A percentile compares a stretch with the other conserved stretches of the same genome.
Evolutionary conservation across 2,113 vertebrate species (phyloP).

Genomic region (Phylloscopus trochilus): DNA sequence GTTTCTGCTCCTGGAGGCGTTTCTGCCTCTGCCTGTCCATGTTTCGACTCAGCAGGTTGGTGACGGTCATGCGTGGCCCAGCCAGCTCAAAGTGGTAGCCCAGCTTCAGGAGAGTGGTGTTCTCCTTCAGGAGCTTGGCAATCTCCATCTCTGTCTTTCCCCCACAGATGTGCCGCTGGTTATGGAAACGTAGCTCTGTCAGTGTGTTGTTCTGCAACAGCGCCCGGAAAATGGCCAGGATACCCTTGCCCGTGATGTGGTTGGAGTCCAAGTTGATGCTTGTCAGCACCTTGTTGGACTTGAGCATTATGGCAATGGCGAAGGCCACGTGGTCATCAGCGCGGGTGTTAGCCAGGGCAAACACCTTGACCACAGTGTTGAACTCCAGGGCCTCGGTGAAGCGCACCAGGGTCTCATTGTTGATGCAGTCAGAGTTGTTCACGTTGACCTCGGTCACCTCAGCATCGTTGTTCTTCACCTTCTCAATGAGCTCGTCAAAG

Average conservation of each 20-base stretch:
- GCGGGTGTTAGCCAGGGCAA: conserved; percentile 91
- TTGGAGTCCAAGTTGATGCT: conserved; percentile 98
- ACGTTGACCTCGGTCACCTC: conserved; percentile 86
- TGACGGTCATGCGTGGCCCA: conserved; percentile 94
- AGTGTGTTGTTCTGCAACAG: conserved; percentile 89
- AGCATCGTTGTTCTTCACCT: conserved; percentile 83
- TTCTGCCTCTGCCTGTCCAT: conserved; percentile 95
- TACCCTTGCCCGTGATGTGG: conserved; percentile 92
- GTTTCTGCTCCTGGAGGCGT: conserved; percentile 90
- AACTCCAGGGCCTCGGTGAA: conserved; percentile 88
- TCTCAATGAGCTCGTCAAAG: conserved; percentile 90
- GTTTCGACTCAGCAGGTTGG: conserved; percentile 94
- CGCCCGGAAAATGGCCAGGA: conserved; percentile 91
- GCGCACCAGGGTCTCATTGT: conserved; percentile 88
- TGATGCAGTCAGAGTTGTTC: conserved; percentile 98
- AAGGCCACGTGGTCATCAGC: conserved; percentile 95
- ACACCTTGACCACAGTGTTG: conserved; percentile 84
- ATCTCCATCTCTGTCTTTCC: conserved; percentile 99
- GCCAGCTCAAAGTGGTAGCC: conserved; percentile 97
- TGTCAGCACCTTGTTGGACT: conserved; percentile 85
- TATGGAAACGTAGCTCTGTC: conserved; percentile 95
- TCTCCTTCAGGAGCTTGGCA: conserved; percentile 91
- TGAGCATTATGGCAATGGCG: conserved; percentile 87
- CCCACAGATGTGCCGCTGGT: conserved; percentile 96
- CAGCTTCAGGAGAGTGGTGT: conserved; percentile 91